Conservation (phyloP, 2,888 invertebrate species). For the Andrena fulva region DNA sequence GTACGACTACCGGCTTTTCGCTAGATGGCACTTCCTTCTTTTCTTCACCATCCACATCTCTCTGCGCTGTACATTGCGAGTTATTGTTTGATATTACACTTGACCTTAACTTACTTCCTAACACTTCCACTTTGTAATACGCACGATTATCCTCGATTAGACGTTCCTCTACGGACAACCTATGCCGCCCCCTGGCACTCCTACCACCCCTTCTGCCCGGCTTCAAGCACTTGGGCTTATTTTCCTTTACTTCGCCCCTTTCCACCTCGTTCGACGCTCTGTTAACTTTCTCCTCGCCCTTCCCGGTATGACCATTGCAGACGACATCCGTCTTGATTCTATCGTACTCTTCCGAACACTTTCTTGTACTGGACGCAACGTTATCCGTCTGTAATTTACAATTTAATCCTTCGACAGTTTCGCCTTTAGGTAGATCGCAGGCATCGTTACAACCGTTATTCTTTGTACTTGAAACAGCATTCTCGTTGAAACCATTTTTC, state of each 20-base stretch:
- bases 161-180: slow-evolving; percentile 86
- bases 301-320: slow-evolving; percentile 61
- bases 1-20: slow-evolving; percentile 88
- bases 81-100: slow-evolving; percentile 82
- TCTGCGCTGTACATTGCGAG: slow-evolving; percentile 57
- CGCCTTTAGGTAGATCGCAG: slow-evolving; percentile 32
- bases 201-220: slow-evolving; percentile 69
- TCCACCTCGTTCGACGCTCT: slow-evolving; percentile 24
- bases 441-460: slow-evolving; percentile 33
- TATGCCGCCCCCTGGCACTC: slow-evolving; percentile 78
- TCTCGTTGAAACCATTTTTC: slow-evolving; percentile 36
- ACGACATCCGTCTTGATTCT: slow-evolving; percentile 30
- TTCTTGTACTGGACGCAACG: slow-evolving; percentile 13
- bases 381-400: slow-evolving; percentile 38
- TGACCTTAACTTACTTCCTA: slow-evolving; percentile 89
- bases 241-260: slow-evolving; percentile 41
- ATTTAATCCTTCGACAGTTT: slow-evolving; percentile 42
- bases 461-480: slow-evolving; percentile 39
- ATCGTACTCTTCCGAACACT: slow-evolving; percentile 25
- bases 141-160: slow-evolving; percentile 86
- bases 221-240: slow-evolving; percentile 58
- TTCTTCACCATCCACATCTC: slow-evolving; percentile 62
- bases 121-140: slow-evolving; percentile 91
- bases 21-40: slow-evolving; percentile 80
- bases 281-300: slow-evolving; percentile 51